Evolutionary conservation across 1,140 invertebrate species (phyloP).

Genomic region (Macrocentrus cingulum): DNA sequence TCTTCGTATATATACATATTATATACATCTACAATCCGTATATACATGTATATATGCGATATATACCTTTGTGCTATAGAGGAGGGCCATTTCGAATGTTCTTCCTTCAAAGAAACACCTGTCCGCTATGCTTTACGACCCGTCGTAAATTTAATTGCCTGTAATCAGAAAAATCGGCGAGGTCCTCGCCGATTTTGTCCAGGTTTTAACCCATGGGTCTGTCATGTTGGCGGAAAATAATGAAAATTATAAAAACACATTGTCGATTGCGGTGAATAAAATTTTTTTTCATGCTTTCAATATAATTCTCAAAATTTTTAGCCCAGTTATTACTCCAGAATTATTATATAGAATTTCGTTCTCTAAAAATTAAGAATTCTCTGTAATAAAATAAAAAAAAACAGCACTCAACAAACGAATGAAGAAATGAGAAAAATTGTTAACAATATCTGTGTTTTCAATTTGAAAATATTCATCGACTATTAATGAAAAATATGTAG

Average conservation of each 20-base stretch:
- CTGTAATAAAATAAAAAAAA: too few relatives aligned
- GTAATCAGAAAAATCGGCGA: constrained; percentile 37
- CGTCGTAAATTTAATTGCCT: constrained; percentile 46
- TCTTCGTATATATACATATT: neutral
- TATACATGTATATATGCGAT: neutral
- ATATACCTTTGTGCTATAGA: neutral
- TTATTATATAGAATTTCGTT: too few relatives aligned
- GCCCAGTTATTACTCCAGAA: too few relatives aligned
- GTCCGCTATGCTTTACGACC: constrained; percentile 40
- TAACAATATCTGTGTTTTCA: too few relatives aligned
- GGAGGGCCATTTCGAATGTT: neutral
- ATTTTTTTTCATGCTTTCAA: too few relatives aligned
- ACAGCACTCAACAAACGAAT: too few relatives aligned
- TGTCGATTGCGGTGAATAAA: too few relatives aligned
- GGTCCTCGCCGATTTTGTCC: neutral
- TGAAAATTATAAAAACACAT: neutral
- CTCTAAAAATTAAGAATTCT: too few relatives aligned
- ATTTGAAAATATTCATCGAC: too few relatives aligned
- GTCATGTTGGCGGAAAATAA: neutral
- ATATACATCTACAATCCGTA: neutral
- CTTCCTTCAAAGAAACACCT: constrained; percentile 36
- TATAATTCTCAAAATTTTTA: too few relatives aligned
- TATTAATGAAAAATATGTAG: too few relatives aligned
- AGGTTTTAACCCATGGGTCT: neutral
- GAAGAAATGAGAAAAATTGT: too few relatives aligned